Evolutionary conservation across 2,888 invertebrate species (phyloP).

Genomic region (Carabus problematicus): DNA sequence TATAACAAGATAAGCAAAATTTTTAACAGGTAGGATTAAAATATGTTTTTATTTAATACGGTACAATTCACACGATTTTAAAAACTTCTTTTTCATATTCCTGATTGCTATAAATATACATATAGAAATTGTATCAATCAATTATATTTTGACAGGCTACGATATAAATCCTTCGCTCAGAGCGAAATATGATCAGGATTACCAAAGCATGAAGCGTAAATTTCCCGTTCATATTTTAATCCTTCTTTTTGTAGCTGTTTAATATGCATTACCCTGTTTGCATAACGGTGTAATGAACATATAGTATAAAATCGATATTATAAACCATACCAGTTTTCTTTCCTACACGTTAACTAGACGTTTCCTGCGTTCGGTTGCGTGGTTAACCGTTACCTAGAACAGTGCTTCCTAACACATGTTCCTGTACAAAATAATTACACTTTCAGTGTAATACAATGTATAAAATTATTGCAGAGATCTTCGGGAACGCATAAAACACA

Average conservation of each 20-base stretch:
- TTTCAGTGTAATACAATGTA: not conserved
- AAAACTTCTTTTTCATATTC: no score
- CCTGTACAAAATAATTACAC: no score
- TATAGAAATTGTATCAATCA: slow-evolving; percentile 2
- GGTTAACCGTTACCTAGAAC: not conserved
- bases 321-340: not conserved
- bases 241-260: slow-evolving; percentile 19
- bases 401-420: not conserved
- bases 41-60: no score
- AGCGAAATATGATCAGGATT: not conserved
- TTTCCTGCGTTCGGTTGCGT: not conserved
- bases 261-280: slow-evolving; percentile 17
- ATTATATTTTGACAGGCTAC: not conserved
- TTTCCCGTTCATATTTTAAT: not conserved
- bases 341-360: slow-evolving; percentile 8
- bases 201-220: not conserved
- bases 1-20: no score
- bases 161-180: not conserved
- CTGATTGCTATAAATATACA: not conserved
- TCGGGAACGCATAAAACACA: no score
- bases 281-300: slow-evolving; percentile 15
- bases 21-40: no score
- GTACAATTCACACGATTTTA: no score
- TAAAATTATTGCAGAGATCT: no score
- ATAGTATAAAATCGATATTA: not conserved